phyloP scores from a whole-genome alignment of 2,113 vertebrate species.

The Thoracochromis brauschi region DNA sequence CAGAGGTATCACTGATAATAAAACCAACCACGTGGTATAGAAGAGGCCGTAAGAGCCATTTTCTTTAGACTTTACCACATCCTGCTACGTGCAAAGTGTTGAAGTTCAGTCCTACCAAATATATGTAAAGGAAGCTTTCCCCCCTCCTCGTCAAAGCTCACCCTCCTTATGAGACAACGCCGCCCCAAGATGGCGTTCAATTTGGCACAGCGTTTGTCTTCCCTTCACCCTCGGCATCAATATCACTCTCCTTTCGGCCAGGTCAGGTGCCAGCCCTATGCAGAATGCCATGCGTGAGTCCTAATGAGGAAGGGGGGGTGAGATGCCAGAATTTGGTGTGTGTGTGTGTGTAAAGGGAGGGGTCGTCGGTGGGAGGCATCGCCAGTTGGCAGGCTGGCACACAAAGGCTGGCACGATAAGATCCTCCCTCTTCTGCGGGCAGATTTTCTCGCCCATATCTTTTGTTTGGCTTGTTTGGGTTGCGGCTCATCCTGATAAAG shows the following conservation, averaged over 20 bases:
- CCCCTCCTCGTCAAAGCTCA: neutral
- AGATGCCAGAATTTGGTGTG: slow-evolving; percentile 25
- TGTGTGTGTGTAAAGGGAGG: neutral
- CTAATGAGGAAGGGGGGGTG: neutral
- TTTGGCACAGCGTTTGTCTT: neutral
- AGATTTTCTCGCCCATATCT: slow-evolving; percentile 67
- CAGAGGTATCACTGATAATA: neutral
- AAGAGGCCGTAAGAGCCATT: neutral
- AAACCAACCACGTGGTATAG: neutral
- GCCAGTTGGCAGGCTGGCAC: slow-evolving; percentile 67
- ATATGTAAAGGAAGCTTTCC: neutral
- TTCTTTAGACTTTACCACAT: neutral
- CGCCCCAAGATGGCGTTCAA: slow-evolving; percentile 42
- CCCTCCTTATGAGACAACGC: neutral
- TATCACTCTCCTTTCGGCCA: slow-evolving; percentile 11
- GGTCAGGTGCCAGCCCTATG: slow-evolving; percentile 41
- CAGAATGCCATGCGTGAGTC: slow-evolving; percentile 14
- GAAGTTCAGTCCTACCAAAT: neutral
- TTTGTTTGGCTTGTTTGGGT: slow-evolving; percentile 70
- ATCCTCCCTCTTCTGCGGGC: slow-evolving; percentile 52
- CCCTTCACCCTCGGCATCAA: neutral
- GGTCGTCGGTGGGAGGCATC: slow-evolving; percentile 33
- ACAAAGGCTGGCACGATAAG: slow-evolving; percentile 64
- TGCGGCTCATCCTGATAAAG: slow-evolving; percentile 69
- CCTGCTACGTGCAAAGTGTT: neutral